Percentiles rank a stretch among this genome's conserved stretches.
Evolutionary conservation across 2,888 invertebrate species (phyloP).

Genomic region (Caradrina kadenii): DNA sequence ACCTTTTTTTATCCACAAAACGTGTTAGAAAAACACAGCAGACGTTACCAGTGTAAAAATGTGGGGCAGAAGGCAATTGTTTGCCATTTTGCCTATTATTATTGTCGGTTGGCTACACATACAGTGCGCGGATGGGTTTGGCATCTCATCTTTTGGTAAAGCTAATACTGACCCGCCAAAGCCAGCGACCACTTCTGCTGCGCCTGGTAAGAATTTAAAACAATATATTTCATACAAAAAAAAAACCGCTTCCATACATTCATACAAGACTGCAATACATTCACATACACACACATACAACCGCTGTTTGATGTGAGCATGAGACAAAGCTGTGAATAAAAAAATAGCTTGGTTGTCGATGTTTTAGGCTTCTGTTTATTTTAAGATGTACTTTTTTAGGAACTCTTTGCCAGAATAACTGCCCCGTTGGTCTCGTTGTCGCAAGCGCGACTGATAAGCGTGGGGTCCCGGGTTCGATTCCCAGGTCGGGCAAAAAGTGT

Average conservation of each 20-base stretch:
- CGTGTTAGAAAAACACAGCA: conserved; percentile 16
- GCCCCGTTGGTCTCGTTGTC: too few relatives aligned
- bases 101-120: conserved; percentile 72
- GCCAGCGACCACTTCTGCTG: conserved; percentile 79
- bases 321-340: conserved; percentile 31
- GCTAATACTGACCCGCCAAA: conserved; percentile 85
- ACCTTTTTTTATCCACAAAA: conserved; percentile 17
- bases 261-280: conserved; percentile 44
- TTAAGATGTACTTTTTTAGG: conserved; percentile 31
- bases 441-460: too few relatives aligned
- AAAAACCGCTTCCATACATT: conserved; percentile 47
- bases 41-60: conserved; percentile 57
- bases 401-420: conserved; percentile 21
- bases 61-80: conserved; percentile 56
- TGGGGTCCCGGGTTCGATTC: too few relatives aligned
- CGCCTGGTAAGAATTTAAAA: conserved; percentile 81
- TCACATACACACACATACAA: conserved; percentile 41
- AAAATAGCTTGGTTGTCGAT: conserved; percentile 32
- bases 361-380: conserved; percentile 23
- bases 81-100: conserved; percentile 68
- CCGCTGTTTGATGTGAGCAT: conserved; percentile 35
- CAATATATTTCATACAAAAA: conserved; percentile 47
- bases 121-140: conserved; percentile 76
- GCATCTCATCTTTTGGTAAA: conserved; percentile 85
- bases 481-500: too few relatives aligned